Base-by-base conservation (phyloP, 2,888 invertebrate species). In the Rhagium mordax region DNA sequence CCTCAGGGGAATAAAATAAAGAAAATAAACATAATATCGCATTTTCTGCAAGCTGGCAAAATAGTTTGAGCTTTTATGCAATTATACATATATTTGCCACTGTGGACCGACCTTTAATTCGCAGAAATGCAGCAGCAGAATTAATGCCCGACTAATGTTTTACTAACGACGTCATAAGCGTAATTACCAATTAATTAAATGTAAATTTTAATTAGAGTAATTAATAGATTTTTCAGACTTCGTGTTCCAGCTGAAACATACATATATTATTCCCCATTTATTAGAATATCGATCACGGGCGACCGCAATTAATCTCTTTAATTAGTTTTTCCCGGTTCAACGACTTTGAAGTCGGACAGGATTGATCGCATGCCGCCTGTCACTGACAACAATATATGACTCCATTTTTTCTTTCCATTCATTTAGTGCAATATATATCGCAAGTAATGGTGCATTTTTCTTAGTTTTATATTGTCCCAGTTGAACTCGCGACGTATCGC, bases 261-360 rank as follows among this genome's bases (percentile, higher is more conserved):
- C 57, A 67, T 57, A 67, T 67, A 67, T 67, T 67, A 67, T 67
- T 55, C 67, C n/a, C 69, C 81, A 79, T 84, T 83, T 85, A 85
- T 85, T 85, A 81, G 83, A 85, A 85, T 85, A 86, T 85, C 85
- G 86, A 85, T 83, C 83, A 55, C 51, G 65, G 21, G 71, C 80
- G 81, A 81, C 84, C 83, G 83, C 86, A 84, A 86, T 86, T 86
- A 86, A 86, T 86, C 86, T 85, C 83, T 82, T 85, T 86, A 86
- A 87, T 87, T 87, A 85, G 86, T 86, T 87, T 87, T 86, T 86
- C 81, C 85, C 82, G 84, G 83, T 83, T 85, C 81, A 81, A 81
- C 82, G 83, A 83, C 81, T 84, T 82, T 81, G 81, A 85, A 85
- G 84, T 86, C 85, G 83, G 82, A 81, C 80, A 82, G 82, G 85